Evolutionary conservation across 2,888 invertebrate genomes (phyloP).

Genomic region (Agrotis puta): DNA sequence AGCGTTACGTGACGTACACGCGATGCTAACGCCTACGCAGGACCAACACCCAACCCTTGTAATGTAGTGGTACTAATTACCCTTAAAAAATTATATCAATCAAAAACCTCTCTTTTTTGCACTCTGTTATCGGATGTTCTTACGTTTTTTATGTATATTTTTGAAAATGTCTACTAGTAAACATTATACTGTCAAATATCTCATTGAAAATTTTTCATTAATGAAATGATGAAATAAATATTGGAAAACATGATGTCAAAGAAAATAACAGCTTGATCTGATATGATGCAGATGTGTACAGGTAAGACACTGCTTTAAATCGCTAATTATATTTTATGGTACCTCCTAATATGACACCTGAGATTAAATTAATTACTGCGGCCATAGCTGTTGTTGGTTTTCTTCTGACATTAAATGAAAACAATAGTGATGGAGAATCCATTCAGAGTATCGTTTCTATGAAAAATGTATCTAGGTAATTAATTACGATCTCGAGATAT

Average conservation of each 20-base stretch:
- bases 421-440: neutral
- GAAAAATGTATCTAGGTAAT: slow-evolving; percentile 1
- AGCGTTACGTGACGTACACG: no score
- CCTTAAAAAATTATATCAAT: neutral
- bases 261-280: neutral
- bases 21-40: no score
- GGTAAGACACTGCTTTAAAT: neutral
- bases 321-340: neutral
- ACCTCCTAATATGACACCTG: neutral
- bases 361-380: neutral
- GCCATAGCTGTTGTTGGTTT: neutral
- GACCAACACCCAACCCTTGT: no score
- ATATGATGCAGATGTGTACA: neutral
- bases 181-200: neutral
- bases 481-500: slow-evolving; percentile 2
- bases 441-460: neutral
- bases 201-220: neutral
- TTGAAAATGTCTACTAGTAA: neutral
- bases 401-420: neutral
- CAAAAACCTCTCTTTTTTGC: neutral
- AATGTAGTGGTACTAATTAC: neutral
- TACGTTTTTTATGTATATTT: neutral
- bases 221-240: neutral
- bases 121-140: neutral
- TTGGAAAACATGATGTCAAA: neutral